These are phyloP conservation scores for Rhynchomys soricoides DNA, from an alignment of 2,113 vertebrate species.

Conservation along the genomic window DNA sequence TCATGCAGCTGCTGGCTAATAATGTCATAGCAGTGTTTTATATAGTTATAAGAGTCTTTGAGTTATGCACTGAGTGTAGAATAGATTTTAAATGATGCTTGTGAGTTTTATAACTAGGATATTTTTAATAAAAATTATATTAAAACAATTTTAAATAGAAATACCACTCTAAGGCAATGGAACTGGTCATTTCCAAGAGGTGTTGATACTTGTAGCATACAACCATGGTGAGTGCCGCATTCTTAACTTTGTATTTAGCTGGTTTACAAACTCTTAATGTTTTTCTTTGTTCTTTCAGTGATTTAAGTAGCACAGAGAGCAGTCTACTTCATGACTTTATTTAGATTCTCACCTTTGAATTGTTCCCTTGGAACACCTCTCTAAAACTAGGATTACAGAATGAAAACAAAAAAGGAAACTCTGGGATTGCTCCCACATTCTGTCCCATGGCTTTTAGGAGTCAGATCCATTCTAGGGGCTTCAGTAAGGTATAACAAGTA, in stretches of 20 bases:
- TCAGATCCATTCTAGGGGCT: neutral
- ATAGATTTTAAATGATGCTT: constrained; percentile 37
- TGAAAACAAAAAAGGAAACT: neutral
- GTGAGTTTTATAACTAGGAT: constrained; percentile 23
- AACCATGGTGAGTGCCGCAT: neutral
- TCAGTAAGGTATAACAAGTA: neutral
- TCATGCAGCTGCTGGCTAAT: constrained; percentile 5
- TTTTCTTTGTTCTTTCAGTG: neutral
- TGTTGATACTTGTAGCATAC: neutral
- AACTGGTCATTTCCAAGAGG: neutral
- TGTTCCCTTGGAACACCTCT: constrained; percentile 23
- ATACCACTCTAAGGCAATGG: neutral
- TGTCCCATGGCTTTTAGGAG: neutral
- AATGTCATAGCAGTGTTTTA: neutral
- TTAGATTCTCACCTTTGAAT: constrained; percentile 21
- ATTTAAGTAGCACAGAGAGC: neutral
- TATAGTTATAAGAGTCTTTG: neutral
- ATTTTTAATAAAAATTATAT: constrained; percentile 5
- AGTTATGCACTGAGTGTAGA: neutral
- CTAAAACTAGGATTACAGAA: neutral
- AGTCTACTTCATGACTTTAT: neutral
- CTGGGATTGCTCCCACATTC: neutral
- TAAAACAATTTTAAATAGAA: neutral
- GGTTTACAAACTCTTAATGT: neutral
- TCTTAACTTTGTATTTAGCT: neutral